Base-by-base conservation (phyloP, 2,888 invertebrate species). In the Parnassius mnemosyne region DNA sequence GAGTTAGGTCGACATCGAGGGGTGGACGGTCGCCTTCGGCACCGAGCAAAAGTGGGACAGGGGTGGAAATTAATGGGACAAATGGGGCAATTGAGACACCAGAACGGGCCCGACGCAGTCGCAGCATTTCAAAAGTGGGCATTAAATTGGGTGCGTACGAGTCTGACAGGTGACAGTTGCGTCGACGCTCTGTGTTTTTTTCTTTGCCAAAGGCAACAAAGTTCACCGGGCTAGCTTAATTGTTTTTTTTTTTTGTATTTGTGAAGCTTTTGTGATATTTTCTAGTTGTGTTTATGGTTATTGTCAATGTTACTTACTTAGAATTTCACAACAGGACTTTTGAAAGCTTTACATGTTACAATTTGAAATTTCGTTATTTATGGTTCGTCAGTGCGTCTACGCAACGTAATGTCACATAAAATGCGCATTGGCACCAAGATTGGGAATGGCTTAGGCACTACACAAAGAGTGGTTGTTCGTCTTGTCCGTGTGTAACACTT, bases 81-180 rank as follows among this genome's bases (percentile, higher is more conserved):
- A 71, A 73, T 56, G 80, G 77, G 77, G 67, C 80, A 60, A 73
- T 77, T 61, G 84, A 81, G 72, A 70, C 80, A 63, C 79, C 85
- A 58, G 80, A 77, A 68, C 76, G 81, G 69, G 85, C 84, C 71
- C 85, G 90, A 70, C 84, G 92, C 78, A 91, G 89, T 74, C 87
- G 89, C 76, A 90, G 91, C 81, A 82, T 89, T 65, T 83, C 90
- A 60, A 92, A 92, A 91, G 91, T 92, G 80, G 92, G 91, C 76
- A 92, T 92, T 82, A 91, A 89, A 85, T 84, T 92, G 89, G 92
- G 92, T 92, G 91, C 90, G 92, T 92, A 92, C 63, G 58, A 59
- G 63, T 13, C 54, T 58, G 64, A 66, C 66, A 69, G 68, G 71
- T 71, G 86, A 80, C 83, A 73, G 87, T 89, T 89, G 90, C 89